These are phyloP conservation scores for Andrena hattorfiana DNA, from an alignment of 2,888 invertebrate species.

Conservation along the genomic window DNA sequence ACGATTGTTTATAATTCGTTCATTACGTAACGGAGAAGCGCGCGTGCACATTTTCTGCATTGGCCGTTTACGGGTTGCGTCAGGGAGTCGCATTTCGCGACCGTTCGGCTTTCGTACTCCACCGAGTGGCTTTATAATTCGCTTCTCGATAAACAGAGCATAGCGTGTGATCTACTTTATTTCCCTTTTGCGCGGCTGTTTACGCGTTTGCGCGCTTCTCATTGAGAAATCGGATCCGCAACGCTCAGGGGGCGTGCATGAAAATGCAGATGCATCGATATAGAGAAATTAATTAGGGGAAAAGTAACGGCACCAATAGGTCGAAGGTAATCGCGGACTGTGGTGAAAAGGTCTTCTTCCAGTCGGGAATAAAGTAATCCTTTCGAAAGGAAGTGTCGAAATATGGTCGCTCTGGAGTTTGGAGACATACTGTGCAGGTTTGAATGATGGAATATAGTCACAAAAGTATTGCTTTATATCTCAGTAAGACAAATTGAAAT, in stretches of 20 bases:
- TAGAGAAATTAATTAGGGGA: background rate
- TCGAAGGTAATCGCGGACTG: background rate
- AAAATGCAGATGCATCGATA: background rate
- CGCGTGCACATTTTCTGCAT: constrained; percentile 53
- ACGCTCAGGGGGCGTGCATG: background rate
- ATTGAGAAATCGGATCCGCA: constrained; percentile 32
- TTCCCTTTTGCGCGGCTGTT: constrained; percentile 36
- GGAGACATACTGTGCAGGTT: too few relatives aligned
- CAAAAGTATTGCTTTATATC: background rate
- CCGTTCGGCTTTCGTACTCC: background rate
- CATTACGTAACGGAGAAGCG: constrained; percentile 62
- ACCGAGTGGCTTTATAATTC: constrained; percentile 34
- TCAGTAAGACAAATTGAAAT: background rate
- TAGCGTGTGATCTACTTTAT: constrained; percentile 38
- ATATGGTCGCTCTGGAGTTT: background rate
- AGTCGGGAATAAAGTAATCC: background rate
- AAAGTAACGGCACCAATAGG: background rate
- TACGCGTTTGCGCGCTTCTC: constrained; percentile 8
- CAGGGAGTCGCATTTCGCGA: constrained; percentile 55
- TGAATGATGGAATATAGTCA: too few relatives aligned
- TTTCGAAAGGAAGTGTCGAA: background rate
- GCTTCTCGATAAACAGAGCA: constrained; percentile 40
- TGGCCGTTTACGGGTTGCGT: constrained; percentile 68
- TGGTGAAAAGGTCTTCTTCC: background rate
- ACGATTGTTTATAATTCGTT: constrained; percentile 66